phyloP scores from a whole-genome alignment of 2,113 vertebrate species.

The Scophthalmus maximus region DNA sequence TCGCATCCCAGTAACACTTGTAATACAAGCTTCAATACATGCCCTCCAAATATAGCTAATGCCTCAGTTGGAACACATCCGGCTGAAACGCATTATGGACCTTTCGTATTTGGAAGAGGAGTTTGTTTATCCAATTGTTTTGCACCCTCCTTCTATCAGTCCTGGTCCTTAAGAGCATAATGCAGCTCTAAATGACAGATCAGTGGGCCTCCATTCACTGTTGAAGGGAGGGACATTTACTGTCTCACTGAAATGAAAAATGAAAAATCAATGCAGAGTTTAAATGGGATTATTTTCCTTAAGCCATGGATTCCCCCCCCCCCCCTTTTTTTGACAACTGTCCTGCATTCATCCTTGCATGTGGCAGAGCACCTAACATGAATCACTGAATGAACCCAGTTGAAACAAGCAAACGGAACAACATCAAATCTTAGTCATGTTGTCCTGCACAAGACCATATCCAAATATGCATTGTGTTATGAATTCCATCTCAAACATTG shows the following conservation, averaged over 20 bases:
- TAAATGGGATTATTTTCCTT: background rate
- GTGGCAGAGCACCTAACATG: background rate
- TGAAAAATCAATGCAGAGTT: background rate
- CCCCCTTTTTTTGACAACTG: background rate
- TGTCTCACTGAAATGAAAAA: background rate
- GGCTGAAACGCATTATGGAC: slow-evolving; percentile 25
- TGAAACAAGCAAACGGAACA: background rate
- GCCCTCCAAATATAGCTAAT: slow-evolving; percentile 62
- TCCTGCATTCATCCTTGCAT: background rate
- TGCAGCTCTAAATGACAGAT: slow-evolving; percentile 11
- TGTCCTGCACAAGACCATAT: background rate
- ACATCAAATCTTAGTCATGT: slow-evolving; percentile 11
- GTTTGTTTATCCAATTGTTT: slow-evolving; percentile 27
- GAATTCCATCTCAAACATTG: background rate
- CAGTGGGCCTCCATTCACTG: background rate
- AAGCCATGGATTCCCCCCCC: background rate
- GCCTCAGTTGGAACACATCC: slow-evolving; percentile 36
- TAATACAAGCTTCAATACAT: slow-evolving; percentile 54
- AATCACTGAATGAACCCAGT: background rate
- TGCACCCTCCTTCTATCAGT: background rate
- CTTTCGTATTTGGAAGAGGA: background rate
- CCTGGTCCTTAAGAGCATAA: slow-evolving; percentile 4
- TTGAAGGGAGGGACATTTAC: background rate
- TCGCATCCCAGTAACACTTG: slow-evolving; percentile 50
- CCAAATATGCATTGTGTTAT: background rate